Percentiles rank a stretch among this genome's conserved stretches.
These are phyloP conservation scores for Stichodactyla mertensii DNA, from an alignment of 64 coral and sea anemone species.

Conservation along the genomic window DNA sequence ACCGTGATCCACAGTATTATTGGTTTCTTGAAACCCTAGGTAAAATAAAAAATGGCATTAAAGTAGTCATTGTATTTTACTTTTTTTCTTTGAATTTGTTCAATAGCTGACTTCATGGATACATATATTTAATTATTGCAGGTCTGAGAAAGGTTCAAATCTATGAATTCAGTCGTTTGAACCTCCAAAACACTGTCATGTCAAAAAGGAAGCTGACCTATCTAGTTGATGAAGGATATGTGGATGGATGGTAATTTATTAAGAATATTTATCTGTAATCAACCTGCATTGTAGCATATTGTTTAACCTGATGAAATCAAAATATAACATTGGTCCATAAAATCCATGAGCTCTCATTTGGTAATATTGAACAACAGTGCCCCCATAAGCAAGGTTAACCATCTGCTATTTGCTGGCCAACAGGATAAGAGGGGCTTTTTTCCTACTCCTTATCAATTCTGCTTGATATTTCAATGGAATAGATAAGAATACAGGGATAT, in stretches of 20 bases:
- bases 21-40: conserved; percentile 90
- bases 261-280: background rate
- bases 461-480: no score
- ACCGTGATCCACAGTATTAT: conserved; percentile 93
- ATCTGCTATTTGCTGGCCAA: no score
- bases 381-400: no score
- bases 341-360: no score
- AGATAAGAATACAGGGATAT: no score
- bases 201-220: conserved; percentile 90
- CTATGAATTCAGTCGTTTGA: conserved; percentile 90
- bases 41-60: conserved; percentile 29
- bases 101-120: background rate
- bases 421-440: no score
- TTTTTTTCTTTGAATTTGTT: background rate
- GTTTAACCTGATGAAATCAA: no score
- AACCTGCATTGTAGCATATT: background rate
- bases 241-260: conserved; percentile 90
- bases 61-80: background rate
- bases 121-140: background rate
- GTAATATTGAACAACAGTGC: no score
- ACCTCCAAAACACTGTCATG: conserved; percentile 93
- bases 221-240: conserved; percentile 91
- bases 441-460: no score
- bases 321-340: no score
- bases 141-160: conserved; percentile 80